Evolutionary conservation across 2,888 invertebrate species (phyloP), one percentile per base, ranked within the genome.

Genomic region (Andrena camellia): DNA sequence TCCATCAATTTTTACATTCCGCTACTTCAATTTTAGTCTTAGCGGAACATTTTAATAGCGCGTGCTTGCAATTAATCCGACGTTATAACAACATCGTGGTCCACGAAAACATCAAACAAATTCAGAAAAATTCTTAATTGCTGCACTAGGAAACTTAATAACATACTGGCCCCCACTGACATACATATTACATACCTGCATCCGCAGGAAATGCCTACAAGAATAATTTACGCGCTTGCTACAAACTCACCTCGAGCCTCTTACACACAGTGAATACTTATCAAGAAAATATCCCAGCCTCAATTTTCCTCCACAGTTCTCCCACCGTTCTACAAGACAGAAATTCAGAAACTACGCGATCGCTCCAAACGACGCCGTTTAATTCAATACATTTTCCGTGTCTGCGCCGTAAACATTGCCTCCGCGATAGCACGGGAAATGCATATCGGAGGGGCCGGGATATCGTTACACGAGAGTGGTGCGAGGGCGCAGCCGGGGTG

Each of bases 1-100:
- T 31, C 31, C 5, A 31, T 8, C 17, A 31, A 60, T 26, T 31
- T 60, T 31, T 2, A n/a, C 60, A 31, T 31, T 26, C 10, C 31
- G 2, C 8, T 62, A 20, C 60, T 29, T 57, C 23, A 31, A 10
- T 54, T 54, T 20, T 29, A 64, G 23, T 48, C 64, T 54, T 13
- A 77, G 57, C 64, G 73, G 72, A 72, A 77, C 31, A 54, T 63
- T 76, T 76, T 76, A 76, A 76, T 57, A 64, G n/a, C 48, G 7
- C 31, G 57, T 63, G 23, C 7, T 57, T 13, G 13, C 17, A 29
- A 29, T 29, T 42, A 42, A 13, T 42, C 42, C 42, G 17, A 42
- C 42, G 42, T 42, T 42, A 5, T 42, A 42, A 17, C 1, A 42
- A 17, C 42, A 42, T 42, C 42, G 42, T 17, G 42, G 13, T 5